These are phyloP conservation scores for Machimus rusticus DNA, from an alignment of 2,888 invertebrate genomes.

Conservation along the genomic window DNA sequence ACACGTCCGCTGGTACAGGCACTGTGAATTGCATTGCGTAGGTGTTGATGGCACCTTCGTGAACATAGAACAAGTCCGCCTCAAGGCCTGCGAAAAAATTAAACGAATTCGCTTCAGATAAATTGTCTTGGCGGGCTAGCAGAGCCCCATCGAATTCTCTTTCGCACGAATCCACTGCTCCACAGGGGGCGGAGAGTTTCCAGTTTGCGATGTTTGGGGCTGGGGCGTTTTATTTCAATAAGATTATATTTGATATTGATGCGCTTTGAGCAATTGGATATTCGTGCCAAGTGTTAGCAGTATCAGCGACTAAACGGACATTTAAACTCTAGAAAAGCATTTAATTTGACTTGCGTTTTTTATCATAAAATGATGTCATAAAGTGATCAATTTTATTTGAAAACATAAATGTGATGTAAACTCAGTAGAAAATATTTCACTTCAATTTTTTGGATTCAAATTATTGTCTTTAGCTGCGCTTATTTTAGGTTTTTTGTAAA, in stretches of 20 bases:
- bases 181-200: background rate
- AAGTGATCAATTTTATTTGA: too few species aligned
- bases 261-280: background rate
- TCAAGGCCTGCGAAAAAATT: slow-evolving; percentile 68
- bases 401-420: too few species aligned
- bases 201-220: background rate
- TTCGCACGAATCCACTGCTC: too few species aligned
- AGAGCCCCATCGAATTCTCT: background rate
- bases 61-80: slow-evolving; percentile 77
- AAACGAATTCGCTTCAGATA: background rate
- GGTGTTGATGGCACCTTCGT: slow-evolving; percentile 78
- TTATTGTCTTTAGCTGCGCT: too few species aligned
- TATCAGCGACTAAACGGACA: too few species aligned
- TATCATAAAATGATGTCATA: too few species aligned
- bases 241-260: background rate
- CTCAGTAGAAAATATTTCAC: too few species aligned
- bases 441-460: too few species aligned
- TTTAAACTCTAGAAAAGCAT: too few species aligned
- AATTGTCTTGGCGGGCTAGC: background rate
- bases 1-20: slow-evolving; percentile 75
- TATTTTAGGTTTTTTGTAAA: too few species aligned
- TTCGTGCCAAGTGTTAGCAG: background rate
- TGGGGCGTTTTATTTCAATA: too few species aligned
- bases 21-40: slow-evolving; percentile 82
- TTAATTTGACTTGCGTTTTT: too few species aligned